A percentile compares a stretch with the other conserved stretches of the same genome.
Conservation (phyloP, 2,113 vertebrate genomes). For the Piaya cayana region DNA sequence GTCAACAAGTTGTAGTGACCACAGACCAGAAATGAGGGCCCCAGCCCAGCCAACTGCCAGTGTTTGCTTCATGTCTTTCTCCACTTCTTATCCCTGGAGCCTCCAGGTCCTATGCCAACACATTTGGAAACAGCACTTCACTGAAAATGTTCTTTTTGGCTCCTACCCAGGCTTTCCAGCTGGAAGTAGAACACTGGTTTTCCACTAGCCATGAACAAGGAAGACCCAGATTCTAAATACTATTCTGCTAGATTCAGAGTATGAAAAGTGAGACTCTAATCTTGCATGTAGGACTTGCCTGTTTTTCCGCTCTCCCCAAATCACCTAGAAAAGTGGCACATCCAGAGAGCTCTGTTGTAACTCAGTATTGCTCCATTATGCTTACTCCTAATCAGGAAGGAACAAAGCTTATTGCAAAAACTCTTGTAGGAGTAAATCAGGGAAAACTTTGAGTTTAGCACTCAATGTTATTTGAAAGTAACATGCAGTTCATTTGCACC, state of each 20-base stretch:
- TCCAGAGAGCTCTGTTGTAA: background rate
- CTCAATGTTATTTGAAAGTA: background rate
- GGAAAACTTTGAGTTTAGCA: background rate
- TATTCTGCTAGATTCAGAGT: background rate
- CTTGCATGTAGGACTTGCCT: background rate
- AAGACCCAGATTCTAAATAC: background rate
- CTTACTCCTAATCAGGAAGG: background rate
- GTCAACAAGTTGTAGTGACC: background rate
- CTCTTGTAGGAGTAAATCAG: background rate
- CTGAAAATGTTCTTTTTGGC: conserved; percentile 1
- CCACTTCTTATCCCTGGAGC: background rate
- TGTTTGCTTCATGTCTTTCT: conserved; percentile 36
- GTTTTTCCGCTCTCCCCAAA: background rate
- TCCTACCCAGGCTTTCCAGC: background rate
- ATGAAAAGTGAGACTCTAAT: background rate
- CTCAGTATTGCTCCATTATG: background rate
- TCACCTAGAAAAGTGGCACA: background rate
- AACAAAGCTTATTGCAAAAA: background rate
- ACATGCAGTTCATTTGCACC: background rate
- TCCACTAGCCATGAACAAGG: background rate
- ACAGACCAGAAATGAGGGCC: background rate
- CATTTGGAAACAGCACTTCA: background rate
- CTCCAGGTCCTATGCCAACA: background rate
- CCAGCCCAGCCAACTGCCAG: background rate
- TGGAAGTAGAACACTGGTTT: background rate